A percentile compares a stretch with the other conserved stretches of the same genome.
Evolutionary conservation across 2,113 vertebrate species (phyloP).

Genomic region (Oreocharis arfaki): DNA sequence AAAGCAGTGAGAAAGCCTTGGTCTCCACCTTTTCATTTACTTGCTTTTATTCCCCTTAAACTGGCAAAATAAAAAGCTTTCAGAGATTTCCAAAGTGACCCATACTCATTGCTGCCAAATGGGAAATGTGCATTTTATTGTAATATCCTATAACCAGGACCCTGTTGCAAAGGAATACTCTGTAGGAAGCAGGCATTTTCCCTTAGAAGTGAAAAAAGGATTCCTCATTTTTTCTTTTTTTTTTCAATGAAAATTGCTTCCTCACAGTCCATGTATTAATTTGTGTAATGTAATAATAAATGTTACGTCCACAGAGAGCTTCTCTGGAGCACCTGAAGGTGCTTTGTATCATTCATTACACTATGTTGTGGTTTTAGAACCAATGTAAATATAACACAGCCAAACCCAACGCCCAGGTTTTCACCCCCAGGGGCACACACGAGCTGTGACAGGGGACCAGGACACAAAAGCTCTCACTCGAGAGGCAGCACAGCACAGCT

Average conservation of each 20-base stretch:
- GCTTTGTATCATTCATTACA: neutral
- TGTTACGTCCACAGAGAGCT: neutral
- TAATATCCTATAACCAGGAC: neutral
- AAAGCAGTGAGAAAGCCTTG: neutral
- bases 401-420: neutral
- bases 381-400: neutral
- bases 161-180: neutral
- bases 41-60: neutral
- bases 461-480: rapidly evolving
- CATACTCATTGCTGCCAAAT: neutral
- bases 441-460: neutral
- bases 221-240: neutral
- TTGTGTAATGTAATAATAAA: neutral
- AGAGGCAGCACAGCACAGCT: neutral
- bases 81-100: neutral
- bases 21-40: neutral
- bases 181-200: neutral
- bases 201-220: neutral
- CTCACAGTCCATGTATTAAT: neutral
- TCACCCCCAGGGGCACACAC: neutral
- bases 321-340: neutral
- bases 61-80: neutral
- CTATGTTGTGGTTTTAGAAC: neutral
- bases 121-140: neutral
- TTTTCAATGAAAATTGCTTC: neutral